Conservation (phyloP, 2,797 vertebrate genomes). For the Morus bassanus region DNA sequence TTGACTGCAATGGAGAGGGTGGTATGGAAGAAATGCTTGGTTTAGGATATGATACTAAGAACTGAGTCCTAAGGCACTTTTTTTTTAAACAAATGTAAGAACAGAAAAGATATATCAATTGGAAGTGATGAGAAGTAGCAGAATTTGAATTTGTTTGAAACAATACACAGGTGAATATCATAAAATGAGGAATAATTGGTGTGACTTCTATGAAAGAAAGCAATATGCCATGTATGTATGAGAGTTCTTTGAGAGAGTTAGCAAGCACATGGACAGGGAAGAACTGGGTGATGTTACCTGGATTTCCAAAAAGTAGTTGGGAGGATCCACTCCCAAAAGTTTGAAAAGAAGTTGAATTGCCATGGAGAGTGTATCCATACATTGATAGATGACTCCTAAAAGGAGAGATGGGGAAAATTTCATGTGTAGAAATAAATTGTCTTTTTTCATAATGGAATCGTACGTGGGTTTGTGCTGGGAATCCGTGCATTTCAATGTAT, state of each 20-base stretch:
- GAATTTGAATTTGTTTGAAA: neutral
- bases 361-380: neutral
- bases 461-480: neutral
- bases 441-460: neutral
- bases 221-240: neutral
- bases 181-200: neutral
- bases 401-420: neutral
- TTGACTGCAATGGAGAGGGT: neutral
- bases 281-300: neutral
- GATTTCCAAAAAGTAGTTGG: neutral
- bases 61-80: neutral
- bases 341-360: neutral
- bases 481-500: neutral
- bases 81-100: neutral
- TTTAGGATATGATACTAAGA: neutral
- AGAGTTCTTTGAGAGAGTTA: neutral
- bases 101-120: neutral
- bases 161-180: neutral
- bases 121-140: neutral
- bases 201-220: neutral
- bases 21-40: neutral
- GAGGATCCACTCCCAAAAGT: neutral
- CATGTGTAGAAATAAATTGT: neutral
- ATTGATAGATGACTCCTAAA: neutral
- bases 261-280: neutral